Conservation (phyloP, 2,113 vertebrate genomes). For the Mustela lutreola region DNA sequence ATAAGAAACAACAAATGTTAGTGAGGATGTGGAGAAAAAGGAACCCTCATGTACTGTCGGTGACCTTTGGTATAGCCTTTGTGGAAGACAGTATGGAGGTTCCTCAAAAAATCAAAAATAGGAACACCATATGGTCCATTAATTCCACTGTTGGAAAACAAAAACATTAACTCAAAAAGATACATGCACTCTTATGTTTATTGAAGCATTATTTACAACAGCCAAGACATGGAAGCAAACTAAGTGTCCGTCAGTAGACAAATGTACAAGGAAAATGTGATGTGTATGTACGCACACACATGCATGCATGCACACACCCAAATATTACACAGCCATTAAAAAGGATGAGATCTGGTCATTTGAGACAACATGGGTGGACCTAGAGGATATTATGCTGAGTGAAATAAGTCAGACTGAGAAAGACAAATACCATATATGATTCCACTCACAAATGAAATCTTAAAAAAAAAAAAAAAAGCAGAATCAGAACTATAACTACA, state of each 20-base stretch:
- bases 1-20: not conserved
- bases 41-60: not conserved
- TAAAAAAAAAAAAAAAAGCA: not conserved
- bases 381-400: not conserved
- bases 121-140: not conserved
- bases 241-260: not conserved
- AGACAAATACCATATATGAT: not conserved
- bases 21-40: not conserved
- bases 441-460: not conserved
- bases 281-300: not conserved
- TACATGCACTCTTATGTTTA: not conserved
- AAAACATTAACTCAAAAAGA: not conserved
- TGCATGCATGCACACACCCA: not conserved
- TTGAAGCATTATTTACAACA: not conserved
- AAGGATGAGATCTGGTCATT: not conserved
- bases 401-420: not conserved
- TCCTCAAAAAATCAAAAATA: not conserved
- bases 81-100: not conserved
- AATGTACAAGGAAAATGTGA: not conserved
- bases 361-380: not conserved
- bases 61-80: not conserved
- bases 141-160: not conserved
- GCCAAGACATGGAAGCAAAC: not conserved
- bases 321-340: not conserved
- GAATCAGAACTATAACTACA: not conserved